Conservation (phyloP, 1,140 invertebrate genomes). For the Trichonephila clavata region DNA sequence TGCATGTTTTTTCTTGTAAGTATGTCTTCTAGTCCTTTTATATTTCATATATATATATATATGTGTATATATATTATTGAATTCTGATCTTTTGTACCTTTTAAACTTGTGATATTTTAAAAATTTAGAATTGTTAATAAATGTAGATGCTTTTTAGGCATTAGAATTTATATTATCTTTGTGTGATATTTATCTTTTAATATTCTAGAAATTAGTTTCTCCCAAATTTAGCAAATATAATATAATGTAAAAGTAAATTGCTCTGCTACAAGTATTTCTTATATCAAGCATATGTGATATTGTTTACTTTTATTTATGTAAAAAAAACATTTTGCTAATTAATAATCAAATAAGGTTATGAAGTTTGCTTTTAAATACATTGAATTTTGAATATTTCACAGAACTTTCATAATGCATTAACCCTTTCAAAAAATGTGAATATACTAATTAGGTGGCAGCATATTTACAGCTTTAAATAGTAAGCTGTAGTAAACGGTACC, state of each 20-base stretch:
- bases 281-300: not conserved
- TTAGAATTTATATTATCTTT: slow-evolving; percentile 8
- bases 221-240: not conserved
- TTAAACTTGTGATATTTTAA: slow-evolving; percentile 55
- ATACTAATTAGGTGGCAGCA: too few relatives aligned
- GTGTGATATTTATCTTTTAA: not conserved
- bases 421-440: too few relatives aligned
- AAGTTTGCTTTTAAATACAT: too few relatives aligned
- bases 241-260: not conserved
- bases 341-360: too few relatives aligned
- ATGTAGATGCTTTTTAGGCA: slow-evolving; percentile 48
- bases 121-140: not conserved
- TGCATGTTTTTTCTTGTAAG: not conserved
- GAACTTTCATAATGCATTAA: too few relatives aligned
- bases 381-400: too few relatives aligned
- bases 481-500: too few relatives aligned
- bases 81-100: slow-evolving; percentile 30
- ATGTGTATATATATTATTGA: not conserved
- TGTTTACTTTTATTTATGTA: not conserved
- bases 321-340: too few relatives aligned
- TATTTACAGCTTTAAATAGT: too few relatives aligned
- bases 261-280: not conserved
- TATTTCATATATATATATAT: slow-evolving; percentile 14
- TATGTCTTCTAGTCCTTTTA: not conserved
- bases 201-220: not conserved